A percentile compares a stretch with the other conserved stretches of the same genome.
Conservation (phyloP, 2,113 vertebrate species). For the Tapirus terrestris region DNA sequence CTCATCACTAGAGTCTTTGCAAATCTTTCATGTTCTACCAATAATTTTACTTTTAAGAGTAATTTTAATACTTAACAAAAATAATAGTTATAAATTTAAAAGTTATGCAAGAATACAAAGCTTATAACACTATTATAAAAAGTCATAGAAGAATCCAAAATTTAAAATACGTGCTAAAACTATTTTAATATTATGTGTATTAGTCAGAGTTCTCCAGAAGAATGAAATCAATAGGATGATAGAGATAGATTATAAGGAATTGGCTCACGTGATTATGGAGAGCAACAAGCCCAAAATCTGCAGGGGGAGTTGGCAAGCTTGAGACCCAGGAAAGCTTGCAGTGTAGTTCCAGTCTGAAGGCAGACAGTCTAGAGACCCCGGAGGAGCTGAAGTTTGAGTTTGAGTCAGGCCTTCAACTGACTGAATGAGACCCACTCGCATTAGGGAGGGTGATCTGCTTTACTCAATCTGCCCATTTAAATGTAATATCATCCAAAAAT, state of each 20-base stretch:
- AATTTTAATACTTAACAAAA: background rate
- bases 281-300: background rate
- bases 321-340: background rate
- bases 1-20: background rate
- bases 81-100: background rate
- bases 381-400: background rate
- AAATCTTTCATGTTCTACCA: background rate
- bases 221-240: background rate
- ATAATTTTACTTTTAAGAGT: conserved; percentile 37
- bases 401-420: background rate
- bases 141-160: background rate
- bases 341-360: background rate
- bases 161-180: conserved; percentile 40
- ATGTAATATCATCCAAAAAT: background rate
- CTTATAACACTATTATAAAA: background rate
- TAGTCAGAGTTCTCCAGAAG: background rate
- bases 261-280: background rate
- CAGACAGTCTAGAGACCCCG: background rate
- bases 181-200: background rate
- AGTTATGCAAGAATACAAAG: background rate
- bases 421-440: background rate
- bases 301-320: background rate
- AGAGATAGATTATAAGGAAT: background rate
- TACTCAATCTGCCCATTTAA: background rate
- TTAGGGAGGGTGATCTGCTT: background rate